phyloP scores from a whole-genome alignment of 2,888 invertebrate species.

The Heteropelma amictum region DNA sequence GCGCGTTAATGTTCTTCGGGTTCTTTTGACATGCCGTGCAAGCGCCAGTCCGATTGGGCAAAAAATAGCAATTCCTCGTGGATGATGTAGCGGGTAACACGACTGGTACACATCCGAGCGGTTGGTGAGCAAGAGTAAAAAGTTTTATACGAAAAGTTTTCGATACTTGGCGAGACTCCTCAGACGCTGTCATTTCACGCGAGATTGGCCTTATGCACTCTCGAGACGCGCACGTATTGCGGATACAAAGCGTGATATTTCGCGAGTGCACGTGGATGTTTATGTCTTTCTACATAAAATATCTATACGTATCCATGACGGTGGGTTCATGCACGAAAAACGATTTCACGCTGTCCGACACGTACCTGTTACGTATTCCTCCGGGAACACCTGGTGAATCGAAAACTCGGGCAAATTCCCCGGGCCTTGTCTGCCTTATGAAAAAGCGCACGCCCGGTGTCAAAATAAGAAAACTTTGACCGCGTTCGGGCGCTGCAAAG shows the following conservation, averaged over 20 bases:
- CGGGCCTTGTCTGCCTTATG: conserved; percentile 5
- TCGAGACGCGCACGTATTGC: conserved; percentile 18
- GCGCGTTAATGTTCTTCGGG: too few relatives aligned
- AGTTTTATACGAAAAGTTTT: conserved; percentile 52
- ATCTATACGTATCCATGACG: neutral
- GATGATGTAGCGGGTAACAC: too few relatives aligned
- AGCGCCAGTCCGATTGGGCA: too few relatives aligned
- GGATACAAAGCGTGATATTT: conserved; percentile 46
- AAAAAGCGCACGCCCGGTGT: neutral
- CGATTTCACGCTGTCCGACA: conserved; percentile 39
- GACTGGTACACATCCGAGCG: too few relatives aligned
- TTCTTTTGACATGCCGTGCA: too few relatives aligned
- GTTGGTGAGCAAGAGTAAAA: conserved; percentile 23
- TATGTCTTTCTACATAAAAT: neutral
- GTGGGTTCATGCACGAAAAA: neutral
- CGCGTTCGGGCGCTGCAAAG: neutral
- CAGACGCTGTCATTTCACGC: conserved; percentile 44
- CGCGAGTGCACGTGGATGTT: neutral
- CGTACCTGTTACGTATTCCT: conserved; percentile 42
- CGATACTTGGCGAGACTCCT: conserved; percentile 29
- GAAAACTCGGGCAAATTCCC: conserved; percentile 30
- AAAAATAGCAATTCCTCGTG: too few relatives aligned
- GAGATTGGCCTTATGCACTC: conserved; percentile 46
- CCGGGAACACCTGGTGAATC: conserved; percentile 9
- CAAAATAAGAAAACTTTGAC: conserved; percentile 6